Base-by-base conservation (phyloP, 1,140 invertebrate species). In the silkworm (Bombyx mori) region DNA sequence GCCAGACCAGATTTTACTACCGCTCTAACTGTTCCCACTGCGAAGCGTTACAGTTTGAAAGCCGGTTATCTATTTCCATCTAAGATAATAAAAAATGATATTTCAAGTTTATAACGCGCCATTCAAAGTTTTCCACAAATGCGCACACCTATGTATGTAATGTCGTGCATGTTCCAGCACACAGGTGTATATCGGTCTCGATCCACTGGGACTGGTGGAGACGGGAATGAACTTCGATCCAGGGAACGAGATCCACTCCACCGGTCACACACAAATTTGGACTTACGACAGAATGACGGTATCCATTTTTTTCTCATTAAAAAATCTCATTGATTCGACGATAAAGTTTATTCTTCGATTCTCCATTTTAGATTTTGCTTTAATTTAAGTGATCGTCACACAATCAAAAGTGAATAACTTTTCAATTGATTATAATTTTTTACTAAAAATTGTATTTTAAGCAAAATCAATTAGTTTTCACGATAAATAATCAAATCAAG, bases 161-260 rank as follows among this genome's bases (percentile, higher is more conserved):
- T 35, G 26, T 35, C 2, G 4, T 35, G 26, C 26, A 35, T 35
- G 26, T 80, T 86, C 90, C 93, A 54, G 90, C 92, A 76, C 71
- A 88, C 62, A 67, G 90, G 65, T 79, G 90, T 62, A 72, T 90
- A 62, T 88, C 91, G 62, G 79, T 91, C 73, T 62, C 94, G 63
- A 79, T 93, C 64, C 77, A 91, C 65, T 88, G 92, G 56, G 66
- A 63, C 82, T 68, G 42, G 9, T 12, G 77, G 68, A n/a, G 81
- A 79, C 6, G 49, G 55, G 22, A 59, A 53, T 7, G 75, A 81
- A 56, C 43, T 79, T 43, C 57, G 81, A 35, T 45, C 77, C 6
- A 58, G 77, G 50, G 76, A 88, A 63, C 69, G 87, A 35, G 86
- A 89, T 58, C 83, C 83, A 3, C 66, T 89, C 8, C 88, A 89